These are phyloP conservation scores for Dendroctonus ponderosae DNA, from an alignment of 1,140 invertebrate species.

Conservation along the genomic window DNA sequence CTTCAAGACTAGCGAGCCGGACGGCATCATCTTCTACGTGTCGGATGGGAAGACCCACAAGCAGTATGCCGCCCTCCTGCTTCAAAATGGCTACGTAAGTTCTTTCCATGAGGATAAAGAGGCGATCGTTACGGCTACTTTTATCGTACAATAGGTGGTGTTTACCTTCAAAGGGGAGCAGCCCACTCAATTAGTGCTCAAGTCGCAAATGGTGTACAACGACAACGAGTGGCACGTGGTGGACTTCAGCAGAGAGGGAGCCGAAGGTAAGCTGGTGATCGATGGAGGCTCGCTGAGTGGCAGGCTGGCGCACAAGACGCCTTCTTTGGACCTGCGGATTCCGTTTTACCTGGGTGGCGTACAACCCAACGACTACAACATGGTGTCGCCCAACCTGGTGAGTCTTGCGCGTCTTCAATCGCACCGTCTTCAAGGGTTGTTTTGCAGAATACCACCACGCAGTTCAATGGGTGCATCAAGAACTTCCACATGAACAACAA, in stretches of 20 bases:
- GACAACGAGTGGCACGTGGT: slow-evolving; percentile 87
- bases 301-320: slow-evolving; percentile 58
- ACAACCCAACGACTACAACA: slow-evolving; percentile 38
- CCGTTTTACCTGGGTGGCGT: slow-evolving; percentile 81
- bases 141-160: slow-evolving; percentile 53
- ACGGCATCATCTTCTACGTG: slow-evolving; percentile 84
- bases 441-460: slow-evolving; percentile 51
- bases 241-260: slow-evolving; percentile 58
- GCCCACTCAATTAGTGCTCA: slow-evolving; percentile 60
- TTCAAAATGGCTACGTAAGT: slow-evolving; percentile 74
- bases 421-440: not conserved
- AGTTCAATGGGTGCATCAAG: slow-evolving; percentile 85
- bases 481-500: slow-evolving; percentile 74
- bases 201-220: slow-evolving; percentile 62
- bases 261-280: slow-evolving; percentile 64
- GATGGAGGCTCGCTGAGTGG: slow-evolving; percentile 62
- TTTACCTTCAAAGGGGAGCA: slow-evolving; percentile 70
- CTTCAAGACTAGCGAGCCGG: slow-evolving; percentile 72
- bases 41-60: slow-evolving; percentile 60
- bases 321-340: slow-evolving; percentile 62
- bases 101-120: not conserved
- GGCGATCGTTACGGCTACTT: not conserved
- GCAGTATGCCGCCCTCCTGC: slow-evolving; percentile 79
- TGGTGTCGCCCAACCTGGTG: slow-evolving; percentile 48
- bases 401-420: slow-evolving; percentile 38